phyloP scores from a whole-genome alignment of 2,113 vertebrate species.

The Chrysemys picta region DNA sequence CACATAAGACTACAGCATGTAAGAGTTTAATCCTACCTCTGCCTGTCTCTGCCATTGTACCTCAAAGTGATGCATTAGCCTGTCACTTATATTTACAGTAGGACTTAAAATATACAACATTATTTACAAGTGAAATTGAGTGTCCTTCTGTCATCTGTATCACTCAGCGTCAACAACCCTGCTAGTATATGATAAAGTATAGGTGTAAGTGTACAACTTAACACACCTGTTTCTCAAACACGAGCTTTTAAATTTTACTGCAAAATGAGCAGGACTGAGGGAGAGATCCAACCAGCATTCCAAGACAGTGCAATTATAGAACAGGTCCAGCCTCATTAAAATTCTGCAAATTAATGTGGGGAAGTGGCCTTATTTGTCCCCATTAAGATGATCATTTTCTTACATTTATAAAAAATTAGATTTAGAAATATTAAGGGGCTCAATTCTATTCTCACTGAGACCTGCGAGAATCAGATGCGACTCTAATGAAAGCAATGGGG shows the following conservation, averaged over 20 bases:
- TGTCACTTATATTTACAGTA: background rate
- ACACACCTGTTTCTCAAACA: background rate
- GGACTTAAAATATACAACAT: background rate
- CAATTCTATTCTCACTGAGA: background rate
- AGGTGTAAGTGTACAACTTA: background rate
- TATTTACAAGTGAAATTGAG: background rate
- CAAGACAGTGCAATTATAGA: background rate
- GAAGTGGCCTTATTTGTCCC: constrained; percentile 43
- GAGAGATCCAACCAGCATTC: background rate
- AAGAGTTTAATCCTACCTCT: background rate
- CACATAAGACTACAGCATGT: fast-evolving
- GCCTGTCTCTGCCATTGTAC: fast-evolving
- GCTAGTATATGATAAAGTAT: background rate
- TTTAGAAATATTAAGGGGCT: background rate
- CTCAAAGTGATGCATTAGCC: background rate
- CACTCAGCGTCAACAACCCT: background rate
- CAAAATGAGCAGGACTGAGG: background rate
- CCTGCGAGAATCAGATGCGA: fast-evolving
- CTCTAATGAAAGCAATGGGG: fast-evolving
- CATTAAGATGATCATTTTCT: constrained; percentile 2
- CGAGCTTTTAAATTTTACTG: fast-evolving
- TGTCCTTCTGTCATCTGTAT: background rate
- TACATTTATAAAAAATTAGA: constrained; percentile 56
- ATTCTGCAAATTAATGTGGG: constrained; percentile 27
- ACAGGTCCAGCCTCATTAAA: constrained; percentile 36